Evolutionary conservation across 2,113 vertebrate genomes (phyloP).

Genomic region (Sinocyclocheilus anshuiensis): DNA sequence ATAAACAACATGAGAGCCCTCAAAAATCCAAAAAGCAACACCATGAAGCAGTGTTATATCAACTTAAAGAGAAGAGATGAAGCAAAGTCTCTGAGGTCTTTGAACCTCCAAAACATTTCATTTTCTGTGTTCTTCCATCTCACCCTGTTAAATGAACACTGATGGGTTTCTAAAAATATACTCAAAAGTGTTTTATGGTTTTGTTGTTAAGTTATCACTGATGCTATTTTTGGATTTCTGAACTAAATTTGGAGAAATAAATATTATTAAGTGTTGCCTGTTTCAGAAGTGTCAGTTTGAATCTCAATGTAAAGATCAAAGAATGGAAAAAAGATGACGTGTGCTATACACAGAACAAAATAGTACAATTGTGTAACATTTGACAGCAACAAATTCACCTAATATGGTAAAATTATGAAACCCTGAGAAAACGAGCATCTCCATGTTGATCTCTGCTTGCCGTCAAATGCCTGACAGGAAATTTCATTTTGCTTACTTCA

Average conservation of each 20-base stretch:
- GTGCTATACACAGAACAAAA: constrained; percentile 10
- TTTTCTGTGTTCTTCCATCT: constrained; percentile 6
- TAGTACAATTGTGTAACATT: constrained; percentile 13
- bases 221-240: constrained; percentile 11
- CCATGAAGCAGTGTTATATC: constrained; percentile 25
- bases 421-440: constrained; percentile 42
- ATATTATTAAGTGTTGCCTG: background rate
- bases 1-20: constrained; percentile 47
- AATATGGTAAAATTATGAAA: constrained; percentile 39
- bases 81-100: constrained; percentile 11
- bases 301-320: constrained; percentile 11
- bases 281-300: background rate
- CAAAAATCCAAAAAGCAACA: constrained; percentile 21
- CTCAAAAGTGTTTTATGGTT: constrained; percentile 3
- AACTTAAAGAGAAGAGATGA: constrained; percentile 35
- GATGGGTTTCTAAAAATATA: background rate
- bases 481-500: constrained; percentile 29
- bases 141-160: background rate
- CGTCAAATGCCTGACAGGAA: constrained; percentile 47
- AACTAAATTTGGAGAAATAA: constrained; percentile 10
- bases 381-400: constrained; percentile 36
- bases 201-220: background rate
- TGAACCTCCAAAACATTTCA: constrained; percentile 19
- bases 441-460: constrained; percentile 36
- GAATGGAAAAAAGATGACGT: constrained; percentile 8